Base-by-base conservation (phyloP, 2,888 invertebrate genomes). In the Torymus tubicola region DNA sequence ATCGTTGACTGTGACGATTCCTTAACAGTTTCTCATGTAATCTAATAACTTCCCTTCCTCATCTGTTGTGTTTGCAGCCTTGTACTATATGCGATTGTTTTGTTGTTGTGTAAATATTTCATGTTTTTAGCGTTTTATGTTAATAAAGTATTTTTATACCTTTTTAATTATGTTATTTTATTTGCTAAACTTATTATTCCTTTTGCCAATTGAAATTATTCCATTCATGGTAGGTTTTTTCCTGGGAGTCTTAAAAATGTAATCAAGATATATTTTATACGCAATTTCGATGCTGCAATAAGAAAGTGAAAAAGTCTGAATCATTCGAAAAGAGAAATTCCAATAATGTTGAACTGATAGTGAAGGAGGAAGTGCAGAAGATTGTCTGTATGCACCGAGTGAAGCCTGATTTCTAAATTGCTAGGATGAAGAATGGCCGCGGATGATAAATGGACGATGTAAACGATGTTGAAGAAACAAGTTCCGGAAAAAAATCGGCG, bases 81-180 rank as follows among this genome's bases (percentile, higher is more conserved):
- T 83, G 83, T 85, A 85, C 64, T 63, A 78, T 79, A 78, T 61
- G 65, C 68, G 67, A 61, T 52, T 61, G 52, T 42, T 3, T 76
- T 61, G 60, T 75, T 75, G 60, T 72, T 78, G 61, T 85, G 85
- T 85, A 85, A 83, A 85, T 85, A 85, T 67, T 55, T 21, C 69
- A 65, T 52, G 67, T 69, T 65, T 75, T 53, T 64, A 31, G 77
- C 72, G 63, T 58, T 65, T 75, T 84, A 63, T 53, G 72, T 83
- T 84, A 84, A 63, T 67, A 69, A 80, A 60, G 63, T 79, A 67
- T 71, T 78, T 83, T 79, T 73, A 53, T 68, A 68, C 60, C 31
- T 68, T 76, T 76, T 60, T 68, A 68, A 76, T 16, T 60, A 11
- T 8, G 63, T 14, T 21, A 0, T 57, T 57, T n/a, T 18, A 18